Percentiles rank a stretch among this genome's conserved stretches.
Evolutionary conservation across 2,888 invertebrate species (phyloP).

Genomic region (Tolmerus cingulatus): DNA sequence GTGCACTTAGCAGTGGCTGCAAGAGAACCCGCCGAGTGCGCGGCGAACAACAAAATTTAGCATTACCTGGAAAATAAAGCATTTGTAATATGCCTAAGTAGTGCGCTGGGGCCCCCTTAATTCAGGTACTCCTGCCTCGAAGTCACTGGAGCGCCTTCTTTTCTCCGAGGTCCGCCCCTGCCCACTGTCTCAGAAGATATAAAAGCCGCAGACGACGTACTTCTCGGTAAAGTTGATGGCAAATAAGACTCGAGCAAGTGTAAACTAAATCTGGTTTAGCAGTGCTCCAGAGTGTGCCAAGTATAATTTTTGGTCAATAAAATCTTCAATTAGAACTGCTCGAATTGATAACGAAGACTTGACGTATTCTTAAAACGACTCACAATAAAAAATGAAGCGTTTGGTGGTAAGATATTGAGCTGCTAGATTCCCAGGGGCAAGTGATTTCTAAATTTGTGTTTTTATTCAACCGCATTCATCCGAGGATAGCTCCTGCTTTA

Average conservation of each 20-base stretch:
- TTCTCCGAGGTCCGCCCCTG: conserved; percentile 36
- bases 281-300: conserved; percentile 16
- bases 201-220: conserved; percentile 61
- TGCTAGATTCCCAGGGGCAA: background rate
- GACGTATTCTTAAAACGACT: background rate
- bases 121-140: background rate
- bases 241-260: conserved; percentile 63
- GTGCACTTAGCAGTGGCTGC: background rate
- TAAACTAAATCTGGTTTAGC: conserved; percentile 47
- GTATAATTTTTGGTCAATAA: background rate
- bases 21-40: background rate
- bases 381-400: background rate
- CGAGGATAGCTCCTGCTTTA: background rate
- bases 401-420: conserved; percentile 8
- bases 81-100: background rate
- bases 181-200: conserved; percentile 55
- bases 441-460: background rate
- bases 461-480: background rate
- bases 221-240: conserved; percentile 64
- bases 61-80: background rate
- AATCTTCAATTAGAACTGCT: background rate
- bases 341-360: background rate
- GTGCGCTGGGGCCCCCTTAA: background rate
- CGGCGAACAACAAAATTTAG: background rate
- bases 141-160: background rate